Percentiles rank a stretch among this genome's conserved stretches.
Evolutionary conservation across 1,140 invertebrate species (phyloP).

Genomic region (Pollicipes pollicipes): DNA sequence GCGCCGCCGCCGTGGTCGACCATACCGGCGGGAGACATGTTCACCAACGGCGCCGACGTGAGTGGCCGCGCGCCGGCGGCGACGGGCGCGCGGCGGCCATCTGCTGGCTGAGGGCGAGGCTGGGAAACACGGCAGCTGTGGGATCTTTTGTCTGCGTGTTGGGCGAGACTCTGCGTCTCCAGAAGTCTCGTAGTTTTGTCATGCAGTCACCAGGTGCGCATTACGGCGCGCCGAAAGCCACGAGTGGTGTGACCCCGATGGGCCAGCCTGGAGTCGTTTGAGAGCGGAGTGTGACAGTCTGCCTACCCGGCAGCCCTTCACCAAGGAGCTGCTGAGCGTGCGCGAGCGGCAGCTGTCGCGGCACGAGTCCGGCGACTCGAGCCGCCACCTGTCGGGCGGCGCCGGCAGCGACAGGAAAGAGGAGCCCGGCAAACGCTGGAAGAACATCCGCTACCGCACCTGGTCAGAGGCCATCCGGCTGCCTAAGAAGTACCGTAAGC

Average conservation of each 20-base stretch:
- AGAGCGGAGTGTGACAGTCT: too few relatives aligned
- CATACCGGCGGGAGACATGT: background rate
- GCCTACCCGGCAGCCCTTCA: background rate
- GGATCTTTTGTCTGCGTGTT: too few relatives aligned
- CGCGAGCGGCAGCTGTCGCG: background rate
- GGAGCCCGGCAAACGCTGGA: background rate
- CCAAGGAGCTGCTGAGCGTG: background rate
- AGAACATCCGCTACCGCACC: background rate
- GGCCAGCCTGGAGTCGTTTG: too few relatives aligned
- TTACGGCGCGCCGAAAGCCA: too few relatives aligned
- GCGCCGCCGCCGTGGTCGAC: background rate
- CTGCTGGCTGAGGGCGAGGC: too few relatives aligned
- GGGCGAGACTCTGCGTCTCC: too few relatives aligned
- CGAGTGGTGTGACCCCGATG: too few relatives aligned
- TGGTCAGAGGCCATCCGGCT: slow-evolving; percentile 33
- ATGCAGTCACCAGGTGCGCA: too few relatives aligned
- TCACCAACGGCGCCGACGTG: background rate
- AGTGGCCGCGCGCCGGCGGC: too few relatives aligned
- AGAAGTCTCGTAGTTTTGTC: too few relatives aligned
- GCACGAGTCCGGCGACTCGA: background rate
- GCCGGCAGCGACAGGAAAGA: background rate
- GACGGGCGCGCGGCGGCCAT: too few relatives aligned
- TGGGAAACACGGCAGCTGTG: too few relatives aligned
- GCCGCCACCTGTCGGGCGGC: background rate
- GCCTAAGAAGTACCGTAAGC: slow-evolving; percentile 51